Percentiles rank a stretch among this genome's conserved stretches.
Conservation (phyloP, 2,797 vertebrate genomes). For the Salmo trutta region DNA sequence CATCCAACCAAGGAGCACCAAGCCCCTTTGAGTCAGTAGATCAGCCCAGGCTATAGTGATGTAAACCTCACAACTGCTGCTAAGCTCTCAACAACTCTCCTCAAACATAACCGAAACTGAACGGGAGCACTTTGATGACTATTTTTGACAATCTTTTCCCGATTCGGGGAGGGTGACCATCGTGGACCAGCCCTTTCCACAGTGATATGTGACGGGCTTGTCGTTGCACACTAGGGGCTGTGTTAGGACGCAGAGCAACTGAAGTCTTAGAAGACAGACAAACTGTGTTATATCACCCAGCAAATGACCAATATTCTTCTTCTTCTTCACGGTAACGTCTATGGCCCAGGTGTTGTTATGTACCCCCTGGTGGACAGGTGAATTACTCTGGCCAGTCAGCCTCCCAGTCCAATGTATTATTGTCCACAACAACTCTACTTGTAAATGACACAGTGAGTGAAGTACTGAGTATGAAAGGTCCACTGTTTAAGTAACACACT, state of each 20-base stretch:
- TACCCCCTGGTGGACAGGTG: conserved; percentile 64
- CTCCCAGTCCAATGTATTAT: conserved; percentile 41
- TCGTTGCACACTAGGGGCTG: conserved; percentile 51
- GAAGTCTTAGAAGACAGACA: conserved; percentile 59
- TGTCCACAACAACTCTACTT: conserved; percentile 59
- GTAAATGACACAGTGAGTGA: conserved; percentile 59
- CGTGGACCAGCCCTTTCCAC: conserved; percentile 52
- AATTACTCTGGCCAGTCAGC: conserved; percentile 38
- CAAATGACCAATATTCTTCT: conserved; percentile 55
- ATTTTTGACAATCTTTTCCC: conserved; percentile 74
- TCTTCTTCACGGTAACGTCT: conserved; percentile 30
- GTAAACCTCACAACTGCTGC: conserved; percentile 75
- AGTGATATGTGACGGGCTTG: conserved; percentile 44
- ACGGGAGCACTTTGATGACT: conserved; percentile 41
- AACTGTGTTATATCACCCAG: conserved; percentile 64
- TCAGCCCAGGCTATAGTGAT: conserved; percentile 54
- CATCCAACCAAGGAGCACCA: not conserved
- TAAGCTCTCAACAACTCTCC: conserved; percentile 57
- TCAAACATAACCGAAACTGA: conserved; percentile 43
- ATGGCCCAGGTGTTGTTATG: conserved; percentile 46
- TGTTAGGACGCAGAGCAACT: conserved; percentile 53
- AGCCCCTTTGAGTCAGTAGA: conserved; percentile 39
- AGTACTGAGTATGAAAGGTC: conserved; percentile 52
- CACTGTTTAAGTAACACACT: conserved; percentile 65
- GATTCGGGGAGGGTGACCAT: conserved; percentile 60